A percentile compares a stretch with the other conserved stretches of the same genome.
Evolutionary conservation across 2,888 invertebrate species (phyloP).

Genomic region (Pharmacophagus antenor): DNA sequence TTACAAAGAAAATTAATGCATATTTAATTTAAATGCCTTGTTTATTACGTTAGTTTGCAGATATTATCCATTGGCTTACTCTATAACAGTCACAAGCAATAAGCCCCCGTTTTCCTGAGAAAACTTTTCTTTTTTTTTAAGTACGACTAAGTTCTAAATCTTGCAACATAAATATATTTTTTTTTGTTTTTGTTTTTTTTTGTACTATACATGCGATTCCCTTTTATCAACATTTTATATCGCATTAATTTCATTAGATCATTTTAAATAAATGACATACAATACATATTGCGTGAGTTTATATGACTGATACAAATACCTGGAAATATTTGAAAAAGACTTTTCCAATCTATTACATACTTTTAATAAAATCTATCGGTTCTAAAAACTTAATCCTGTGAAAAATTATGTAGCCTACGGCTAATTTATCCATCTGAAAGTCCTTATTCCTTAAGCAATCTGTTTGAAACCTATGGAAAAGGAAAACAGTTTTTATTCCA

Average conservation of each 20-base stretch:
- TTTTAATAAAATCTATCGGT: not conserved
- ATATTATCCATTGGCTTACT: not conserved
- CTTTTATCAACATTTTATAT: too few relatives aligned
- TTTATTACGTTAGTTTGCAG: not conserved
- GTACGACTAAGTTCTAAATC: too few relatives aligned
- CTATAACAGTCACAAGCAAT: not conserved
- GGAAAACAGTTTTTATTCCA: constrained; percentile 4
- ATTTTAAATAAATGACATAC: too few relatives aligned
- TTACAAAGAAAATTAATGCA: not conserved
- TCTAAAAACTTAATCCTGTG: constrained; percentile 6
- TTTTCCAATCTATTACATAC: not conserved
- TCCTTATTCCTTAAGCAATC: constrained; percentile 13
- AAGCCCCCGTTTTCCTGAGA: not conserved
- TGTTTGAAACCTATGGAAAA: constrained; percentile 8
- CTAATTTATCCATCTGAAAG: constrained; percentile 4
- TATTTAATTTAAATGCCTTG: not conserved
- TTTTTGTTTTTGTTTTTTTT: too few relatives aligned
- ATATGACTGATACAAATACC: too few relatives aligned
- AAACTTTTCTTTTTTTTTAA: not conserved
- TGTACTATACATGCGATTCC: too few relatives aligned
- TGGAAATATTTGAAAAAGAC: too few relatives aligned
- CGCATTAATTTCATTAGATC: too few relatives aligned
- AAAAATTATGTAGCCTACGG: not conserved
- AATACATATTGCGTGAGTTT: too few relatives aligned
- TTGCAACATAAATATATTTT: too few relatives aligned